Conservation (phyloP, 2,113 vertebrate species). For the Cephalophus harveyi region DNA sequence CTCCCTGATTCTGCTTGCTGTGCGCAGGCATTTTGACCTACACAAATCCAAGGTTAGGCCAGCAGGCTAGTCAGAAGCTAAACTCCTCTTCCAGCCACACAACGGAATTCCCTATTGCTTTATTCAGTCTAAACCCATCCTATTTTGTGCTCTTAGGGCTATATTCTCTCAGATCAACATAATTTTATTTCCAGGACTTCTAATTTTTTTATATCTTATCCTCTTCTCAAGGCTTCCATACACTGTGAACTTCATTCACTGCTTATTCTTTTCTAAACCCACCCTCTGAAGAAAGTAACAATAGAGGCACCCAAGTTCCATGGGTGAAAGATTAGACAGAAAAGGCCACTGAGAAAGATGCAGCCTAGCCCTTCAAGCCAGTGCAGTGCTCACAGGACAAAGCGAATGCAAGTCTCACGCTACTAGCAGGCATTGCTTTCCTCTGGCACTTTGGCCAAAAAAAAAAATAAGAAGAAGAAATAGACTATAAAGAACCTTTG, state of each 20-base stretch:
- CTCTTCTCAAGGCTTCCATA: background rate
- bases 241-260: background rate
- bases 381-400: background rate
- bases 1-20: background rate
- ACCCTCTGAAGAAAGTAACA: background rate
- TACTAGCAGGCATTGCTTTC: background rate
- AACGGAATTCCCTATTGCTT: background rate
- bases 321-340: background rate
- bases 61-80: background rate
- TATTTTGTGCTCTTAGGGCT: background rate
- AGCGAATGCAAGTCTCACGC: background rate
- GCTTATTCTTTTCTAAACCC: background rate
- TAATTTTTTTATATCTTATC: background rate
- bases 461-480: background rate
- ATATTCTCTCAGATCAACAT: background rate
- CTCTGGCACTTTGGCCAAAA: background rate
- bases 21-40: background rate
- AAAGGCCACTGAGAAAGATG: background rate
- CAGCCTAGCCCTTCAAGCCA: background rate
- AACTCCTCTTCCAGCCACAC: background rate
- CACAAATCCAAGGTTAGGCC: background rate
- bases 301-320: background rate
- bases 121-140: background rate
- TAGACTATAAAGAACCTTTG: background rate
- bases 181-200: background rate